A percentile compares a stretch with the other conserved stretches of the same genome.
These are phyloP conservation scores for Amyelois transitella DNA, from an alignment of 1,140 invertebrate species.

Conservation along the genomic window DNA sequence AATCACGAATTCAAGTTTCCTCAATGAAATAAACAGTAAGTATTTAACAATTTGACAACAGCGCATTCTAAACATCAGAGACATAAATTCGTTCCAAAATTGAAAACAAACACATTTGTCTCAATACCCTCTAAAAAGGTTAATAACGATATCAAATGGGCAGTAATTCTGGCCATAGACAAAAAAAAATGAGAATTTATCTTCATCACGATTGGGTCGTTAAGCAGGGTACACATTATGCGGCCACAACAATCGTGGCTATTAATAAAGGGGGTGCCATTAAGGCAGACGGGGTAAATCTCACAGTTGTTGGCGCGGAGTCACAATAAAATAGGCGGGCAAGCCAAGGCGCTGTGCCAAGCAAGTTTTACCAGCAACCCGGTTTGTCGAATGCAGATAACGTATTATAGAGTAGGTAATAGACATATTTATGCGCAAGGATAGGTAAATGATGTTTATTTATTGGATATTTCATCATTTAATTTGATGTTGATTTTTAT, in stretches of 20 bases:
- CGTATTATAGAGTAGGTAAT: not conserved
- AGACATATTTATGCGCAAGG: too few relatives aligned
- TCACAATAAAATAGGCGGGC: constrained; percentile 31
- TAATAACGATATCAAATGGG: not conserved
- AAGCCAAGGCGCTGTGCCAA: constrained; percentile 38
- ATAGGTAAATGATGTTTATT: too few relatives aligned
- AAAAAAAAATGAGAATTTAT: constrained; percentile 23
- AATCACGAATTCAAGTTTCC: too few relatives aligned
- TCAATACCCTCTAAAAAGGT: not conserved
- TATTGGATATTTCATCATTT: too few relatives aligned
- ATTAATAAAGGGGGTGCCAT: constrained; percentile 34
- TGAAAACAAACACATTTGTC: not conserved
- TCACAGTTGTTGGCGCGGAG: constrained; percentile 29
- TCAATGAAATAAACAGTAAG: too few relatives aligned
- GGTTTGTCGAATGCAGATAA: not conserved
- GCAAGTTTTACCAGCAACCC: constrained; percentile 21
- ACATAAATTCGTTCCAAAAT: not conserved
- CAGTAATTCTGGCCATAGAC: not conserved
- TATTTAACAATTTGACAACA: too few relatives aligned
- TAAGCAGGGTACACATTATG: constrained; percentile 31
- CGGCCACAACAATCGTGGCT: constrained; percentile 28
- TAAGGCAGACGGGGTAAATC: constrained; percentile 33
- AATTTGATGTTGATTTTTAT: too few relatives aligned
- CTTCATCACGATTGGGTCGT: constrained; percentile 27
- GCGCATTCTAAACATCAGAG: too few relatives aligned